Percentiles rank a stretch among this genome's conserved stretches.
Evolutionary conservation across 2,888 invertebrate species (phyloP).

Genomic region (Lepetodrilus schrolli): DNA sequence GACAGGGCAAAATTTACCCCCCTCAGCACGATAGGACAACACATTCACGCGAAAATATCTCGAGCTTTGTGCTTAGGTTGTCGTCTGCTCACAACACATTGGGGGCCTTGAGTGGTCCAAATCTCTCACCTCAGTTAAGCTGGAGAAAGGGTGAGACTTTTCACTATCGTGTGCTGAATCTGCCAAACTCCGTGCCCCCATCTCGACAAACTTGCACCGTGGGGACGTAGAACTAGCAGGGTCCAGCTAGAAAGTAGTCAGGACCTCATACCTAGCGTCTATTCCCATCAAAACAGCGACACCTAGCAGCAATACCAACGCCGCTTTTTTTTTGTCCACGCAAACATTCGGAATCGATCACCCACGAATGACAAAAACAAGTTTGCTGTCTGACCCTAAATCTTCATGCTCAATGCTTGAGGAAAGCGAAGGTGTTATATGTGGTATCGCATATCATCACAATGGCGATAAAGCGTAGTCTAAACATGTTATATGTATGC

Average conservation of each 20-base stretch:
- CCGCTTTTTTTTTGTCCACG: too few relatives aligned
- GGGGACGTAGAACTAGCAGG: background rate
- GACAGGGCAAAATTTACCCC: background rate
- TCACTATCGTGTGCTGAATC: slow-evolving; percentile 9
- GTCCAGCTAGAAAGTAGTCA: too few relatives aligned
- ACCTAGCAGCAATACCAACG: too few relatives aligned
- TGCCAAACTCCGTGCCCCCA: background rate
- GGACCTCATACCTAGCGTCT: too few relatives aligned
- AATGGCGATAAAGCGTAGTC: too few relatives aligned
- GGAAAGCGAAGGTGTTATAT: too few relatives aligned
- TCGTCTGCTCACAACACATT: background rate
- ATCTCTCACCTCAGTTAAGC: slow-evolving; percentile 5
- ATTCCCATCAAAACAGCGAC: too few relatives aligned
- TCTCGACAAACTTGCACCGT: background rate
- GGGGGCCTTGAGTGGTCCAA: background rate
- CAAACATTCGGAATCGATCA: too few relatives aligned
- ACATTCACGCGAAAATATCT: slow-evolving; percentile 26
- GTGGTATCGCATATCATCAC: too few relatives aligned
- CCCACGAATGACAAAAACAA: too few relatives aligned
- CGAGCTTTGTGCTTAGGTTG: slow-evolving; percentile 14
- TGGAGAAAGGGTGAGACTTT: slow-evolving; percentile 4
- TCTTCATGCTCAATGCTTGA: background rate
- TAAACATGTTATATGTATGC: too few relatives aligned
- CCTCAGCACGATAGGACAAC: slow-evolving; percentile 13
- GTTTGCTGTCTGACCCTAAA: too few relatives aligned